Base-by-base conservation (phyloP, 2,113 vertebrate genomes). In the Channa argus region DNA sequence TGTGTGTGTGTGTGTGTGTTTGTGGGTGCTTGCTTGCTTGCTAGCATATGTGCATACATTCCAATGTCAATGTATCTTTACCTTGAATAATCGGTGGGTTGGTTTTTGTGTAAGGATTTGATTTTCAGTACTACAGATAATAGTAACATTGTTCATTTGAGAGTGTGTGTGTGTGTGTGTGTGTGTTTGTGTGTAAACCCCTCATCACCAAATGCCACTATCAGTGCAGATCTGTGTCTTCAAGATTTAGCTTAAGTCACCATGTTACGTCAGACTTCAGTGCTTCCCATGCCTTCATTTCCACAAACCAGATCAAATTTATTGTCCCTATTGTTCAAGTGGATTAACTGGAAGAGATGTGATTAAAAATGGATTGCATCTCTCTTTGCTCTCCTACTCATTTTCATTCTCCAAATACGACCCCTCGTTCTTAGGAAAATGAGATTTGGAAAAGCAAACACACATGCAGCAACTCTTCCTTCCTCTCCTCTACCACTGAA, bases 401-500 rank as follows among this genome's bases (percentile, higher is more conserved):
- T 83, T 87, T 88, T 77, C 82, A 51, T 85, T 89, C 71, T 71
- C 85, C 78, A 91, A 90, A 91, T 77, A 87, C 72, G 53, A 77
- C 80, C 74, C 74, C 52, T 62, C 71, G 7, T 81, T 88, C 82
- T 83, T 75, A 79, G 77, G 79, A 84, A 89, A 92, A 90, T 91
- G 79, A 88, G 84, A 81, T 91, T 82, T 84, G 63, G 70, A 80
- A 79, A 68, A 77, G 86, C 83, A 90, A 90, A 86, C 85, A 88
- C 10, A 24, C 55, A 37, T 49, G 71, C 64, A 47, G 68, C 52
- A 67, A 74, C 80, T 81, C 74, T 90, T 62, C 67, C 66, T 80
- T 63, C 59, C 52, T 92, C 89, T 94, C 92, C 79, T 87, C 92
- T 90, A 89, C 90, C 83, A 13, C 66, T 86, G 90, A 89, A 92